Evolutionary conservation across 2,797 vertebrate species (phyloP), one percentile per base, ranked within the genome.

Genomic region (Schizopygopsis malacanthus): DNA sequence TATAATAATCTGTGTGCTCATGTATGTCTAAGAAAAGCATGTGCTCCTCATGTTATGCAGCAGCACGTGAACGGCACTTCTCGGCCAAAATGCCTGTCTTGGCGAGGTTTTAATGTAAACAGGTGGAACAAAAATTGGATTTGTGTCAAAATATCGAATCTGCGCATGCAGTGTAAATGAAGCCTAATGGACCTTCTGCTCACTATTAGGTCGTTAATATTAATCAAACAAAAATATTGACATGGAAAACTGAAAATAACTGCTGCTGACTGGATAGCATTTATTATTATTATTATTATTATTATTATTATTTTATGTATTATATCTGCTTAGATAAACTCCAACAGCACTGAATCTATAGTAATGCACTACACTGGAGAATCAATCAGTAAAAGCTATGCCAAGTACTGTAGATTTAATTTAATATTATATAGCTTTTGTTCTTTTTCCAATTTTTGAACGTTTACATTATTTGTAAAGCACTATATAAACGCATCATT

Each of bases 161-260:
- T 61, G 77, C 2, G 13, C 28, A 33, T 33, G 28, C 22, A 5
- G 77, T 61, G 77, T 79, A 61, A 61, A 45, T 61, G 56, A n/a
- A 43, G 39, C 39, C 56, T 79, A 79, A 79, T 61, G 56, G 54
- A 79, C 56, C 75, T 78, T 59, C 77, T 79, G 39, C 56, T 61
- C 22, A 28, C 39, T 18, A 43, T 61, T 61, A 28, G 77, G 12
- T 43, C 54, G 43, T 79, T 79, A 79, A 79, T 79, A 45, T 79
- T 79, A 79, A 79, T 79, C 77, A 61, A 79, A 61, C 39, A 11
- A 79, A 61, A 79, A 61, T 79, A 79, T 45, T 61, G 76, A 79
- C 76, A 79, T 25, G 76, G 25, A 79, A 54, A 45, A 45, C 43
- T 10, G 9, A 45, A 10, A 45, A 73, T 1, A 72, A 13, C 69